A percentile compares a stretch with the other conserved stretches of the same genome.
phyloP scores from a whole-genome alignment of 2,888 invertebrate species.

The Harpagoxenus sublaevis region DNA sequence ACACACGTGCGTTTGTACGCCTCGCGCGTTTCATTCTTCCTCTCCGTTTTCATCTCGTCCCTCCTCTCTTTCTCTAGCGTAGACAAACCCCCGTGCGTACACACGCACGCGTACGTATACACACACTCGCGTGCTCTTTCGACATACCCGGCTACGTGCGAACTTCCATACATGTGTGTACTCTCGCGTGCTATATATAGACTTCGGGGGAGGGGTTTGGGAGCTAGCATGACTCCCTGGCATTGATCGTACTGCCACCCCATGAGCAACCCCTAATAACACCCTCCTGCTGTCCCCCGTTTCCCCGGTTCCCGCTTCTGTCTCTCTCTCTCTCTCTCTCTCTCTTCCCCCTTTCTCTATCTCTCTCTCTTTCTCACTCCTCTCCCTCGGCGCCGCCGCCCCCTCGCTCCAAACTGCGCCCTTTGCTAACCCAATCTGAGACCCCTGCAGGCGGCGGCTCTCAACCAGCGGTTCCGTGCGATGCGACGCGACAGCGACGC shows the following conservation, averaged over 20 bases:
- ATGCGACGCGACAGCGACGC: slow-evolving; percentile 1
- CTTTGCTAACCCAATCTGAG: slow-evolving; percentile 81
- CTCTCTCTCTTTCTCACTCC: slow-evolving; percentile 23
- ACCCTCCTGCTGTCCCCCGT: slow-evolving; percentile 76
- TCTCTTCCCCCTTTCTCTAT: slow-evolving; percentile 29
- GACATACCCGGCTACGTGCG: slow-evolving; percentile 52
- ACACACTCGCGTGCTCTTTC: slow-evolving; percentile 57
- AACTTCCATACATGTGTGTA: slow-evolving; percentile 59
- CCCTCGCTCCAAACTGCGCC: slow-evolving; percentile 74
- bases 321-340: slow-evolving; percentile 42
- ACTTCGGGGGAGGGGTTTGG: slow-evolving; percentile 71
- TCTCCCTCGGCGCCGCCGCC: slow-evolving; percentile 56
- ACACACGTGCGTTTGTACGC: slow-evolving; percentile 60
- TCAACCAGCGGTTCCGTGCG: slow-evolving; percentile 64
- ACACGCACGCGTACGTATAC: slow-evolving; percentile 48
- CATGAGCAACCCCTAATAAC: slow-evolving; percentile 86
- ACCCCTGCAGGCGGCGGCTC: slow-evolving; percentile 76
- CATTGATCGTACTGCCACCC: slow-evolving; percentile 86
- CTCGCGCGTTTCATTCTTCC: slow-evolving; percentile 53
- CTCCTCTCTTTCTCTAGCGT: slow-evolving; percentile 31
- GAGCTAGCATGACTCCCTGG: slow-evolving; percentile 84
- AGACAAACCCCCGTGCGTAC: neutral
- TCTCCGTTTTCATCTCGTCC: slow-evolving; percentile 31
- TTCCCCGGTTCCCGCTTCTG: slow-evolving; percentile 52
- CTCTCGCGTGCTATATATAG: slow-evolving; percentile 75